Conservation (phyloP, 2,888 invertebrate species). For the Morpho deidamia region DNA sequence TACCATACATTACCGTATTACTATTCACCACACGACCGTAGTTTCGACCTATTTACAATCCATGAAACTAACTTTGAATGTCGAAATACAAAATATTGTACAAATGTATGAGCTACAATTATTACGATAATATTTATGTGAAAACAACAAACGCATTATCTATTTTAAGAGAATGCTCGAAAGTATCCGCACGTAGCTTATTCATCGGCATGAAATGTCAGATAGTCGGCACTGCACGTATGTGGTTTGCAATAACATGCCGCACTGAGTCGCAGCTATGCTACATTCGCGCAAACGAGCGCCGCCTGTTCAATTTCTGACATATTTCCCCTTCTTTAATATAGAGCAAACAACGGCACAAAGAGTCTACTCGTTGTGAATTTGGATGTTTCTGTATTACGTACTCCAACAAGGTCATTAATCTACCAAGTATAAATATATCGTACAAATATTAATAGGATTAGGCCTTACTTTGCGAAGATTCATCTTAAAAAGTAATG, state of each 20-base stretch:
- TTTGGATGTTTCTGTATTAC: conserved; percentile 2
- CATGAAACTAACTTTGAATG: no score
- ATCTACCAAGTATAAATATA: no score
- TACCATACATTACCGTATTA: no score
- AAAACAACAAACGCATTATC: neutral
- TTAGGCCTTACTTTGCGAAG: no score
- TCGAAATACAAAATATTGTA: no score
- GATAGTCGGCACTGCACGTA: conserved; percentile 65
- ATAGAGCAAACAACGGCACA: conserved; percentile 22
- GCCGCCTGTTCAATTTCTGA: conserved; percentile 67
- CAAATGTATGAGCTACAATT: no score
- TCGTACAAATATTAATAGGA: no score
- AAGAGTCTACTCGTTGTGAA: conserved; percentile 3
- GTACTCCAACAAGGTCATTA: neutral
- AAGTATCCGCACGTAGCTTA: conserved; percentile 60
- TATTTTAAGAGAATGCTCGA: conserved; percentile 48
- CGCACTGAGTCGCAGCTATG: conserved; percentile 72
- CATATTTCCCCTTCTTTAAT: conserved; percentile 65
- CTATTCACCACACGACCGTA: no score
- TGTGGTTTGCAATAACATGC: conserved; percentile 76
- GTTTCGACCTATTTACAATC: no score
- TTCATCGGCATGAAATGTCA: conserved; percentile 76
- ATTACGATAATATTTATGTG: no score
- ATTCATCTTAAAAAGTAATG: no score
- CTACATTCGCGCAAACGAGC: conserved; percentile 65